A percentile compares a stretch with the other conserved stretches of the same genome.
Conservation (phyloP, 2,888 invertebrate genomes). For the Aspidapion aeneum region DNA sequence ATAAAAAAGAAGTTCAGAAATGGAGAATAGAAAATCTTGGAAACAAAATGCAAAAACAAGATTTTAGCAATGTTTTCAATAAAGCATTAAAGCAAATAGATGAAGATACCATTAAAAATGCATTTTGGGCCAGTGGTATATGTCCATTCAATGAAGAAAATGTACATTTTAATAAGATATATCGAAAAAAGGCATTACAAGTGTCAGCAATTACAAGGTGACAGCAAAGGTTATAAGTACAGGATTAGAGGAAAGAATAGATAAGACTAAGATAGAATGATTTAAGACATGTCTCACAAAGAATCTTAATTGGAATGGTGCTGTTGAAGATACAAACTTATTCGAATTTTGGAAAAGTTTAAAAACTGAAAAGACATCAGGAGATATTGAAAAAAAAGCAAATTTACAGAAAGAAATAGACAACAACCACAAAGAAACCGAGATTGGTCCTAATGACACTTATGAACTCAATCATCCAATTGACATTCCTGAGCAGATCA, state of each 20-base stretch:
- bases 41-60: slow-evolving; percentile 4
- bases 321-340: neutral
- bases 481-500: neutral
- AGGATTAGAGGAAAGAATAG: neutral
- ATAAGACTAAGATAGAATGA: neutral
- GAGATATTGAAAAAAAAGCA: neutral
- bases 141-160: slow-evolving; percentile 7
- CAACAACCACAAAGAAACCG: neutral
- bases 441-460: neutral
- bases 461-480: neutral
- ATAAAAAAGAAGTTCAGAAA: slow-evolving; percentile 12
- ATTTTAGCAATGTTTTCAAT: slow-evolving; percentile 4
- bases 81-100: neutral
- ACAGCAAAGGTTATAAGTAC: neutral
- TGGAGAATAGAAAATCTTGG: slow-evolving; percentile 7
- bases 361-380: neutral
- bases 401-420: neutral
- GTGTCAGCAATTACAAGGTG: neutral
- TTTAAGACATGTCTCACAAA: neutral
- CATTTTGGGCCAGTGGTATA: neutral
- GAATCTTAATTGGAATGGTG: neutral
- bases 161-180: slow-evolving; percentile 1
- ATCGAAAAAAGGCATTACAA: neutral
- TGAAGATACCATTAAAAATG: slow-evolving; percentile 1
- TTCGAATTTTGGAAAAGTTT: neutral